A percentile compares a stretch with the other conserved stretches of the same genome.
Conservation (phyloP, 2,888 invertebrate genomes). For the Metellina segmentata region DNA sequence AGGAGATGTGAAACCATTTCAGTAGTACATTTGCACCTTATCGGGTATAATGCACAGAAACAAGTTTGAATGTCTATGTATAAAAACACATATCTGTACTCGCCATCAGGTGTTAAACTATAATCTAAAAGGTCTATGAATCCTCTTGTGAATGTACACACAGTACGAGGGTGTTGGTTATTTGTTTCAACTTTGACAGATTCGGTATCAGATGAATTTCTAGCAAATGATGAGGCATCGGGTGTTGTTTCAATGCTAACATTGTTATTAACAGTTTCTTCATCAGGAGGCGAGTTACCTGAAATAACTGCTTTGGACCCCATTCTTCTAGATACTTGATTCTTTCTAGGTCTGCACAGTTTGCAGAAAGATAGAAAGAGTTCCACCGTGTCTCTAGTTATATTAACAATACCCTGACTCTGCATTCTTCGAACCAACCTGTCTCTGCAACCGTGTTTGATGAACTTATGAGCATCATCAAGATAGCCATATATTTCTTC, state of each 20-base stretch:
- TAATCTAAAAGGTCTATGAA: conserved; percentile 64
- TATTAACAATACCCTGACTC: conserved; percentile 69
- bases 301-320: conserved; percentile 22
- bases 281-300: background rate
- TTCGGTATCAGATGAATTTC: background rate
- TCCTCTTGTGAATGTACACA: conserved; percentile 57
- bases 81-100: conserved; percentile 62
- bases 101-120: conserved; percentile 61
- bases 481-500: conserved; percentile 71
- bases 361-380: conserved; percentile 72
- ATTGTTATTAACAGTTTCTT: conserved; percentile 17
- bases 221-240: background rate
- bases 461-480: conserved; percentile 68
- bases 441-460: conserved; percentile 70
- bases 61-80: conserved; percentile 70
- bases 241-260: conserved; percentile 20
- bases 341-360: conserved; percentile 60
- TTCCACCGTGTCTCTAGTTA: conserved; percentile 69
- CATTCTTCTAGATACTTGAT: background rate
- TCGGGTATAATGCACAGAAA: conserved; percentile 59
- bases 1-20: conserved; percentile 69
- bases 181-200: background rate
- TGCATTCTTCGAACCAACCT: conserved; percentile 66
- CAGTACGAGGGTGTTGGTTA: background rate
- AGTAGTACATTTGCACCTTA: conserved; percentile 64